Evolutionary conservation across 2,113 vertebrate species (phyloP).

Genomic region (Neogale vison): DNA sequence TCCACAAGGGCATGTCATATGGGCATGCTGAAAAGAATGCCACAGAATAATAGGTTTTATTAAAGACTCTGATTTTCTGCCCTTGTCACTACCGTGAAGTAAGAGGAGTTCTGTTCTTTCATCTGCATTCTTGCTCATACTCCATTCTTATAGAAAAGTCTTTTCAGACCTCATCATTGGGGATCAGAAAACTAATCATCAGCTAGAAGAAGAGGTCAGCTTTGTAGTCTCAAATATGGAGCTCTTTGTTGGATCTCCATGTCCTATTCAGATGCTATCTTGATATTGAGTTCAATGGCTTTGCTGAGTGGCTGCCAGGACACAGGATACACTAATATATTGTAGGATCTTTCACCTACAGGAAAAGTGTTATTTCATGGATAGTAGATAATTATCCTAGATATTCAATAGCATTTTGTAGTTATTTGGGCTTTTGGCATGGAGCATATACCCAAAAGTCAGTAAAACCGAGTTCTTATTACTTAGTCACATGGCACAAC

Average conservation of each 20-base stretch:
- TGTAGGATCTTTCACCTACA: neutral
- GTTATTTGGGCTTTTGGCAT: constrained; percentile 21
- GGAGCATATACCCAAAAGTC: neutral
- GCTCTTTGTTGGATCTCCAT: neutral
- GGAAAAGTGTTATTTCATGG: neutral
- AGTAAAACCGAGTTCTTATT: neutral
- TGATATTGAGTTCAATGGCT: neutral
- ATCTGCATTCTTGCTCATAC: neutral
- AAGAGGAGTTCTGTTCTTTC: neutral
- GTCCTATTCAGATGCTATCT: neutral
- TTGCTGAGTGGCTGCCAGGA: neutral
- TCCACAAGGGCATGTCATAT: constrained; percentile 76
- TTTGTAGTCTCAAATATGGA: neutral
- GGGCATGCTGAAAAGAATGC: constrained; percentile 68
- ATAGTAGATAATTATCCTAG: neutral
- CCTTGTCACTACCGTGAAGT: neutral
- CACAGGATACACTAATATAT: neutral
- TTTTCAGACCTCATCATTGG: neutral
- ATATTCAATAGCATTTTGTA: neutral
- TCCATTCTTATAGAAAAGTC: neutral
- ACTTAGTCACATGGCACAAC: neutral
- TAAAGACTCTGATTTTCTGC: neutral
- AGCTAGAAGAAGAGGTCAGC: neutral
- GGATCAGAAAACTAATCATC: neutral
- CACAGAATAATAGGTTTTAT: constrained; percentile 8